A percentile compares a stretch with the other conserved stretches of the same genome.
These are phyloP conservation scores for Calidris pygmaea DNA, from an alignment of 2,113 vertebrate species.

Conservation along the genomic window DNA sequence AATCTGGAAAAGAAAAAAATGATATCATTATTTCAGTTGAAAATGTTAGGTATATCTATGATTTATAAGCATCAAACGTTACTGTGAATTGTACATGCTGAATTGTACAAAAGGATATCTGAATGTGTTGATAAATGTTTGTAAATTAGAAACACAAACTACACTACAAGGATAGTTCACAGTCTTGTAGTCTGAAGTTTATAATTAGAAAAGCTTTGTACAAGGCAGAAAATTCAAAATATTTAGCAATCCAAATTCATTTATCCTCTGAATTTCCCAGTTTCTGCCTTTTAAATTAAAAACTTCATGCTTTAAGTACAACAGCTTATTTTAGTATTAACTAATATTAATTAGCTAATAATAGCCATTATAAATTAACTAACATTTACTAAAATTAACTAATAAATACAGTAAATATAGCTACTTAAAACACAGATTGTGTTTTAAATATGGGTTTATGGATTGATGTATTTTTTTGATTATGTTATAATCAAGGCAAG, in stretches of 20 bases:
- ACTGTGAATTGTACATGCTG: background rate
- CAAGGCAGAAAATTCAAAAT: background rate
- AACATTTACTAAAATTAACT: background rate
- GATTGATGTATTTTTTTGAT: background rate
- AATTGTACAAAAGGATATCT: background rate
- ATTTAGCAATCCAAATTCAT: background rate
- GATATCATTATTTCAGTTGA: background rate
- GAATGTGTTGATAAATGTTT: background rate
- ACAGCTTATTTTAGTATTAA: background rate
- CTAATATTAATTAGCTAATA: background rate
- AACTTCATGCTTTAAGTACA: background rate
- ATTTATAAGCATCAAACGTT: background rate
- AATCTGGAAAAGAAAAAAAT: slow-evolving; percentile 76
- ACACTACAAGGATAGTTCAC: background rate
- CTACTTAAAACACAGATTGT: background rate
- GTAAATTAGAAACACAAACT: background rate
- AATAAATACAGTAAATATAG: background rate
- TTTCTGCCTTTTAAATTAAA: background rate
- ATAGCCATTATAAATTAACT: background rate
- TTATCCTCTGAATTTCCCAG: background rate
- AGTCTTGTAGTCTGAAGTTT: background rate
- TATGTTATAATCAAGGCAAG: background rate
- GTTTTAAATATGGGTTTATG: too few relatives aligned
- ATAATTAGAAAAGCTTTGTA: background rate
- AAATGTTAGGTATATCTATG: background rate